Percentiles rank a stretch among this genome's conserved stretches.
phyloP scores from a whole-genome alignment of 2,797 vertebrate genomes.

The Aeoliscus strigatus region DNA sequence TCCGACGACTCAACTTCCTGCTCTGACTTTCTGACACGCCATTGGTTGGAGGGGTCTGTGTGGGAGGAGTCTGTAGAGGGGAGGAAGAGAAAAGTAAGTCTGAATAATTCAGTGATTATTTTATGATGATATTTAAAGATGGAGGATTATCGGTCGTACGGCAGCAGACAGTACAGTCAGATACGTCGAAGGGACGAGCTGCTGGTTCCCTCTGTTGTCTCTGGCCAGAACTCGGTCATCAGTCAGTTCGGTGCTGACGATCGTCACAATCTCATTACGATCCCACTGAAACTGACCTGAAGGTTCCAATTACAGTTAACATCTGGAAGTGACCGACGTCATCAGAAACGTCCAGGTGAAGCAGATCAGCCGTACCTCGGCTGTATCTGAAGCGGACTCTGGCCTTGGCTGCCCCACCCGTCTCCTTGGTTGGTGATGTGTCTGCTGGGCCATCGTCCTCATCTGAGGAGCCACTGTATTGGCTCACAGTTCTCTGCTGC shows the following conservation, averaged over 20 bases:
- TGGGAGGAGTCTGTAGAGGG: slow-evolving; percentile 23
- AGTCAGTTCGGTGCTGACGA: slow-evolving; percentile 30
- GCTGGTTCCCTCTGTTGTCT: slow-evolving; percentile 57
- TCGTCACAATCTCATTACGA: slow-evolving; percentile 45
- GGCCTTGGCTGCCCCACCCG: slow-evolving; percentile 19
- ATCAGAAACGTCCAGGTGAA: not conserved
- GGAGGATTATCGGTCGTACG: slow-evolving; percentile 33
- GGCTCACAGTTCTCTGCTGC: slow-evolving; percentile 46
- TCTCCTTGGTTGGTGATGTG: slow-evolving; percentile 3
- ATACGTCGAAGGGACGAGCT: slow-evolving; percentile 58
- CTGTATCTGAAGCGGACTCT: slow-evolving; percentile 59
- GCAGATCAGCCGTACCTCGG: slow-evolving; percentile 54
- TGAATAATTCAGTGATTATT: not conserved
- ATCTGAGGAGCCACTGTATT: slow-evolving; percentile 65
- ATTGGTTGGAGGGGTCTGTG: slow-evolving; percentile 10
- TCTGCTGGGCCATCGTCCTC: slow-evolving; percentile 50
- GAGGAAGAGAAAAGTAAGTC: not conserved
- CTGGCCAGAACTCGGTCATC: slow-evolving; percentile 49
- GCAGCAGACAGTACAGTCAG: slow-evolving; percentile 38
- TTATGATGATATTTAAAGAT: too few species aligned
- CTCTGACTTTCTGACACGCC: slow-evolving; percentile 31
- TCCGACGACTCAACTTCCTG: slow-evolving; percentile 46
- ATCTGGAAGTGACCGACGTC: too few species aligned
- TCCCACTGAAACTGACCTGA: slow-evolving; percentile 57
- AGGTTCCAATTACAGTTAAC: slow-evolving; percentile 1